Percentiles rank a stretch among this genome's conserved stretches.
Conservation (phyloP, 2,888 invertebrate species). For the Drepanosiphum platanoidis region DNA sequence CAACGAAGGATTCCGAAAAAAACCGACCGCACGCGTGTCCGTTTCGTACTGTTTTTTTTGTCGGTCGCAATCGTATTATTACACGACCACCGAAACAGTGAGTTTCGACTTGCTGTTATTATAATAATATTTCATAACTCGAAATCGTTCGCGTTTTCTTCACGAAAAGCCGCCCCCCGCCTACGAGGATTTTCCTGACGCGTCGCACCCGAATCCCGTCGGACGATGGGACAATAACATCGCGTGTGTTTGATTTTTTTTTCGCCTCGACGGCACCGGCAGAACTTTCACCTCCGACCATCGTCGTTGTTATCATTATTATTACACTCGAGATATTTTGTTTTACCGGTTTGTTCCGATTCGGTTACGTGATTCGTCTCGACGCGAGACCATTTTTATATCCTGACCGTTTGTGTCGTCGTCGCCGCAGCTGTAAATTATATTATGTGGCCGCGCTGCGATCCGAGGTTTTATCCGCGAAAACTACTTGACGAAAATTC, state of each 20-base stretch:
- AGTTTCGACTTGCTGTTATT: no score
- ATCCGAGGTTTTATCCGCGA: not conserved
- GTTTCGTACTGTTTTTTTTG: no score
- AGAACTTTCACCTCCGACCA: constrained; percentile 53
- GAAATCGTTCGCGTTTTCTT: no score
- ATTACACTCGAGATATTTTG: constrained; percentile 33
- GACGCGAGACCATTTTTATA: not conserved
- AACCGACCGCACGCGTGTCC: not conserved
- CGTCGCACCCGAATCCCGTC: not conserved
- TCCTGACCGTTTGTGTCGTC: not conserved
- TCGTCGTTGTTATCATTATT: not conserved
- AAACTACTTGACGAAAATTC: not conserved
- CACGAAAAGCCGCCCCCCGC: no score
- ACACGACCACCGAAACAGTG: no score
- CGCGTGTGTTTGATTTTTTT: not conserved
- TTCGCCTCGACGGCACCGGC: constrained; percentile 22
- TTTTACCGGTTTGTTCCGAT: constrained; percentile 59
- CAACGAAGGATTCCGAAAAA: not conserved
- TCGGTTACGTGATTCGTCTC: constrained; percentile 38
- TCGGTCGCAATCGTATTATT: no score
- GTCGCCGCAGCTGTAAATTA: not conserved
- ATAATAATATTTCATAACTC: no score
- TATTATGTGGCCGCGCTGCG: not conserved
- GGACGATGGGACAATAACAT: not conserved
- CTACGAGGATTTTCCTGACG: not conserved